These are phyloP conservation scores for Athetis lepigone DNA, from an alignment of 2,888 invertebrate genomes.

Conservation along the genomic window DNA sequence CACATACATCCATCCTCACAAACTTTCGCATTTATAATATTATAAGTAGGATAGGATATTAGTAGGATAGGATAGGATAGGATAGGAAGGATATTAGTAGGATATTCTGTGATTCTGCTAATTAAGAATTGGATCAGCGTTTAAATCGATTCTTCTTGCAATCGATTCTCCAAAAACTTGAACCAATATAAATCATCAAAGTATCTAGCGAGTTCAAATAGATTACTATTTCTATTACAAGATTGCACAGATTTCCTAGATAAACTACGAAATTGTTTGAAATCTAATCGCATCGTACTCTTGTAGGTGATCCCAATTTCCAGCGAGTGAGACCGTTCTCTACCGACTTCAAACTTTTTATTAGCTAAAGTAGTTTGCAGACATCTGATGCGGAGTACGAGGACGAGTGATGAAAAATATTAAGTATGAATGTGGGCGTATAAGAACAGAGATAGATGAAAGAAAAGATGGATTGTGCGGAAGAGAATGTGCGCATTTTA, in stretches of 20 bases:
- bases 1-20: too few species aligned
- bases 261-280: constrained; percentile 10
- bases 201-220: too few species aligned
- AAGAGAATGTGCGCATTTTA: constrained; percentile 15
- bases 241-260: background rate
- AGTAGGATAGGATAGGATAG: too few species aligned
- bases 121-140: too few species aligned
- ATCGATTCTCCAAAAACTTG: too few species aligned
- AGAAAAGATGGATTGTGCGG: constrained; percentile 13
- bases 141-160: too few species aligned
- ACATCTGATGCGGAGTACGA: constrained; percentile 15
- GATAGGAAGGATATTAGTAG: too few species aligned
- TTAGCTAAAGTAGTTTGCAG: background rate
- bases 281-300: constrained; percentile 13
- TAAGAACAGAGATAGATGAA: constrained; percentile 8
- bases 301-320: constrained; percentile 1
- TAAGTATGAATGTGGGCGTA: constrained; percentile 1
- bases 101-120: too few species aligned
- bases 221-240: background rate
- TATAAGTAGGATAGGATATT: too few species aligned
- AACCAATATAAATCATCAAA: too few species aligned
- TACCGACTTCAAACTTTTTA: constrained; percentile 15
- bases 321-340: background rate
- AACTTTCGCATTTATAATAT: too few species aligned
- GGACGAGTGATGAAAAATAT: constrained; percentile 4